Evolutionary conservation across 2,797 vertebrate species (phyloP), one percentile per base, ranked within the genome.

Genomic region (Pantherophis vulpinus): DNA sequence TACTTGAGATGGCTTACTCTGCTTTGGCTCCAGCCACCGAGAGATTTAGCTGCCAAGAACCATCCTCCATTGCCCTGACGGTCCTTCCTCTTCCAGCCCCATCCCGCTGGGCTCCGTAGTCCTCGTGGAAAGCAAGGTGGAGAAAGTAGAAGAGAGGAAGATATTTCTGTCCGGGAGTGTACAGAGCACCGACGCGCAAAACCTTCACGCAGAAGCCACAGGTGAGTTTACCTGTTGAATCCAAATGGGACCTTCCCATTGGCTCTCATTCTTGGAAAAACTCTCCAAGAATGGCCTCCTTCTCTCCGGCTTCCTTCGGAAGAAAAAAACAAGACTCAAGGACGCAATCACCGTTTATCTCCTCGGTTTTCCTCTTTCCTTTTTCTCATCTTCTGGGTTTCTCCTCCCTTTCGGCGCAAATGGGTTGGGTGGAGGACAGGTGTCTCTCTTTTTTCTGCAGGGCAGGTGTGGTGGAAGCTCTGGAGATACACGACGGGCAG

Each of bases 141-240:
- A 98, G 61, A 97, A 96, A 91, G 91, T 93, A 2, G 98, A 99
- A 94, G 97, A 97, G 86, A 97, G 97, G 92, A 99, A 99, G 97
- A 86, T 58, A 0, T 98, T 96, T 83, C 0, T 98, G 56, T 97
- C 97, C 9, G 98, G 98, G 94, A 95, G 93, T 95, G 93, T 99
- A 92, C 98, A 91, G 92, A 98, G 98, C 94, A 29, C 87, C 0
- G 97, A 98, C 23, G 97, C 97, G 92, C 96, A 97, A 88, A 98
- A 96, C 56, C 70, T 98, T 14, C 96, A 98, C 95, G 96, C 98
- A 6, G 98, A 98, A 16, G 97, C 98, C 86, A 98, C 98, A 97
- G 96, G 98, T 99, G 97, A 94, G 93, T 23, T 2, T 18, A 12
- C 60, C 5, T 32, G 5, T 29, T 2, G 0, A 7, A 27, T 51